A percentile compares a stretch with the other conserved stretches of the same genome.
These are phyloP conservation scores for Melolontha melolontha DNA, from an alignment of 2,888 invertebrate genomes.

Conservation along the genomic window DNA sequence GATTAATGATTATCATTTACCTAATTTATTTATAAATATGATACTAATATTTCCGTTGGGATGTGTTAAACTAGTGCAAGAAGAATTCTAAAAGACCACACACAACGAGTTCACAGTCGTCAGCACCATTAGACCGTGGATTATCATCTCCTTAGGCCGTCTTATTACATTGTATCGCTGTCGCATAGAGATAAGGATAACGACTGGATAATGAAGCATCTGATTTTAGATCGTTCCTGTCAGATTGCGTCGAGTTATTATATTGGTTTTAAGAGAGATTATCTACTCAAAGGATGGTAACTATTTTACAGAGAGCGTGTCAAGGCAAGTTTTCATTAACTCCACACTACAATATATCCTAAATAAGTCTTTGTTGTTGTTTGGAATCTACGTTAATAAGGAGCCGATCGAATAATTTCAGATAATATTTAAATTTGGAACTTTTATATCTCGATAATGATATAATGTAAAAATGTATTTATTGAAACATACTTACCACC, in stretches of 20 bases:
- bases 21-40: no score
- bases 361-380: no score
- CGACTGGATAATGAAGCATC: conserved; percentile 44
- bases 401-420: no score
- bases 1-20: no score
- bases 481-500: no score
- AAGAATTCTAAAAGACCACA: conserved; percentile 37
- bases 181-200: conserved; percentile 44
- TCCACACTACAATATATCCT: no score
- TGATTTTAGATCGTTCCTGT: conserved; percentile 37
- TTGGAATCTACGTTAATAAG: no score
- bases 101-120: conserved; percentile 47
- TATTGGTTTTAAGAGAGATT: conserved; percentile 35
- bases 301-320: conserved; percentile 8
- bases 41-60: no score
- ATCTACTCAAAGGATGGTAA: conserved; percentile 18
- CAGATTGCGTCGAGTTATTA: conserved; percentile 35
- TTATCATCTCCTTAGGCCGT: conserved; percentile 46
- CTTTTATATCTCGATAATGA: no score
- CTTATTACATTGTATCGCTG: conserved; percentile 45
- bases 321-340: no score
- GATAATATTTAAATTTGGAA: no score
- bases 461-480: no score
- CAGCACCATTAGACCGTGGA: conserved; percentile 49
- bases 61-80: conserved; percentile 3